A percentile compares a stretch with the other conserved stretches of the same genome.
phyloP scores from a whole-genome alignment of 2,113 vertebrate genomes.

The Passerina amoena region DNA sequence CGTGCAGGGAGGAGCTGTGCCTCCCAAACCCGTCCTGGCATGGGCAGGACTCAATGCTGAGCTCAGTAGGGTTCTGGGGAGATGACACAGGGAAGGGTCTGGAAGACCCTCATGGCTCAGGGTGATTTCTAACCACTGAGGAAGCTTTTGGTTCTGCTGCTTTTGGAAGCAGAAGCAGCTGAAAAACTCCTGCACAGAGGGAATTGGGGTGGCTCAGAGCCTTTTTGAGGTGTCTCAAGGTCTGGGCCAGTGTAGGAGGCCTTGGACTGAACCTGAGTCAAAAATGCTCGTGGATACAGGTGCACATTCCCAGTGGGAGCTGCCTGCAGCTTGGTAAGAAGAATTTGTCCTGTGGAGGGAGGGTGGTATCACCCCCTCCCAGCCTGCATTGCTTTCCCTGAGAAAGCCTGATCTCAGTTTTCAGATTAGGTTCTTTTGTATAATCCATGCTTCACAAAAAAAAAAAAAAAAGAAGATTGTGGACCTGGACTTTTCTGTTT shows the following conservation, averaged over 20 bases:
- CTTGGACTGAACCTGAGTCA: background rate
- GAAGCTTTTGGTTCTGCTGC: background rate
- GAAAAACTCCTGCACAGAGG: background rate
- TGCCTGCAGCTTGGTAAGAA: background rate
- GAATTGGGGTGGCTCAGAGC: background rate
- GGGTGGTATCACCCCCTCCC: no score
- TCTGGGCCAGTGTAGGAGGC: background rate
- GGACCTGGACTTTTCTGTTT: background rate
- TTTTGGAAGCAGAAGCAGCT: background rate
- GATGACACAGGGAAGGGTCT: background rate
- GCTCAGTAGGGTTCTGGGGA: background rate
- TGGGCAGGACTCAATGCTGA: rapidly evolving
- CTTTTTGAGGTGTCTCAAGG: background rate
- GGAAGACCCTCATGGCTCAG: background rate
- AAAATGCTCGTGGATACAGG: background rate
- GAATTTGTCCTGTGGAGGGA: background rate
- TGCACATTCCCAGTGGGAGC: background rate
- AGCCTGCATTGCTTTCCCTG: background rate
- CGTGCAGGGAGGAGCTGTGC: background rate
- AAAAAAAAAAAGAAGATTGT: background rate
- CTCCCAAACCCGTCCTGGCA: background rate
- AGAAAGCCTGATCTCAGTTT: background rate
- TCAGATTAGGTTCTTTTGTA: background rate
- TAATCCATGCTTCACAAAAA: background rate
- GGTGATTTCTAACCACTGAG: background rate